These are phyloP conservation scores for Rhinoraja longicauda DNA, from an alignment of 2,797 vertebrate species.

Conservation along the genomic window DNA sequence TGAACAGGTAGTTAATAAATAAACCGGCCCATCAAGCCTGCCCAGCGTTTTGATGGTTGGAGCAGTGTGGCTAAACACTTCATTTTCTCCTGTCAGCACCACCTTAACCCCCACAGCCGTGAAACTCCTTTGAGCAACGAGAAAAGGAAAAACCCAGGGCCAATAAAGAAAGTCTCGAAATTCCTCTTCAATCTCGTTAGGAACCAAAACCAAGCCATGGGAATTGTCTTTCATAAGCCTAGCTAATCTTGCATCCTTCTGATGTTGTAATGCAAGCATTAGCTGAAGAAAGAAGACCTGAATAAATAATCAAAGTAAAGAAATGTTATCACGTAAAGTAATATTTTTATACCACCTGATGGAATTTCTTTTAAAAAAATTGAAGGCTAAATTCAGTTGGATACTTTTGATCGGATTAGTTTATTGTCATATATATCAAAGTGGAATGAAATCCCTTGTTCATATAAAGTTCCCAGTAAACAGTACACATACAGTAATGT, in stretches of 20 bases:
- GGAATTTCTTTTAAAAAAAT: no score
- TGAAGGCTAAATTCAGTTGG: no score
- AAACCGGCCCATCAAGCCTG: neutral
- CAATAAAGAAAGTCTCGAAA: neutral
- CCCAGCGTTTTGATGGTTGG: neutral
- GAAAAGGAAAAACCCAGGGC: neutral
- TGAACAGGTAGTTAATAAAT: neutral
- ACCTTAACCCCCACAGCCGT: neutral
- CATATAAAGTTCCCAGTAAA: no score
- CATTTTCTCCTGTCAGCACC: neutral
- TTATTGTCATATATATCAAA: no score
- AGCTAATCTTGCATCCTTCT: neutral
- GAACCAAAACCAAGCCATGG: neutral
- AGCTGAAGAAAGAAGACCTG: no score
- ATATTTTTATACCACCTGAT: no score
- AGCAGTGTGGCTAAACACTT: neutral
- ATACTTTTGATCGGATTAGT: no score
- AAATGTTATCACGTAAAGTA: no score
- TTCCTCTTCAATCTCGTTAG: neutral
- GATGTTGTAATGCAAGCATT: neutral
- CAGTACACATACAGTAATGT: no score
- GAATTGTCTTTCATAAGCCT: neutral
- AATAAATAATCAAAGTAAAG: no score
- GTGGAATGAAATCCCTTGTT: no score
- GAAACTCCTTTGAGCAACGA: neutral